Evolutionary conservation across 2,888 invertebrate species (phyloP), one percentile per base, ranked within the genome.

Genomic region (Chalcosyrphus nemorum): DNA sequence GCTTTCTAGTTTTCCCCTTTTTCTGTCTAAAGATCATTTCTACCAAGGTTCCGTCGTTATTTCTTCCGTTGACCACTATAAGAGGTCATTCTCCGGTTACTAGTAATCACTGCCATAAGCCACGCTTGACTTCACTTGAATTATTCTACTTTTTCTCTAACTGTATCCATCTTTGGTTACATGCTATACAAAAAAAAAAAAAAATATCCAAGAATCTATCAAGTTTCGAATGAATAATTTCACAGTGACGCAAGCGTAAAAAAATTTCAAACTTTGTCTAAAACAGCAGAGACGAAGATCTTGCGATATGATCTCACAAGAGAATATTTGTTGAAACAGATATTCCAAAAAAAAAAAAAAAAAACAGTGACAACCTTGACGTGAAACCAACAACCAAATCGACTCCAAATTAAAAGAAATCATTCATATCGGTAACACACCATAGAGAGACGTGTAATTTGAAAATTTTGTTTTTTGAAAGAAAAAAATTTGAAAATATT

Each of bases 231-330:
- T 59, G 59, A 71, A 59, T 71, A 59, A 29, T 38, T 59, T 71
- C 59, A 71, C 27, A 59, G 47, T 71, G 71, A 59, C 71, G 71
- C 15, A 59, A 71, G 17, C 13, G 13, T 19, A 35, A 47, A 66
- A 41, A 43, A 11, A 54, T 54, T 15, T 13, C 38, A 4, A 38
- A 21, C n/a, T n/a, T 19, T 38, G 24, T 38, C n/a, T 21, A 35
- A 15, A 11, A 11, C 17, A n/a, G 7, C 17, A n/a, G 7, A 24
- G 15, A 11, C 15, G 11, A 9, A 66, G 52, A 54, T 54, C 56
- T n/a, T n/a, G 27, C 32, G 19, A 32, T 43, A 19, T 11, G 41
- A 24, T 47, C 45, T 11, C 45, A 24, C n/a, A 56, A 13, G 9
- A 27, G 15, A 32, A 21, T 32, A n/a, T 43, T 32, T 32, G 63